Evolutionary conservation across 2,888 invertebrate species (phyloP), one percentile per base, ranked within the genome.

Genomic region (Chironomus riparius): DNA sequence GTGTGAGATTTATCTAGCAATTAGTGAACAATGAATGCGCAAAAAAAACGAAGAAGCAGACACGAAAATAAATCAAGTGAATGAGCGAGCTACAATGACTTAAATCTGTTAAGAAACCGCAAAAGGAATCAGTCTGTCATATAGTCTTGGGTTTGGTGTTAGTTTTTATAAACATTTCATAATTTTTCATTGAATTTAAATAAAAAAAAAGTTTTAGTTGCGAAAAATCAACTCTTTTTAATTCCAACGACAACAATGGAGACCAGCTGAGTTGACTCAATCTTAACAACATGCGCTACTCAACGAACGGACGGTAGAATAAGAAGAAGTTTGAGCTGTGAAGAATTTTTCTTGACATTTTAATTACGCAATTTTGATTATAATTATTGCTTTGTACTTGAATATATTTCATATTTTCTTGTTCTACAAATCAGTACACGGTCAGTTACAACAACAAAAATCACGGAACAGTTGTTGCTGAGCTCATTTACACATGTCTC

Each of bases 1-100:
- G 62, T 62, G 62, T 22, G 62, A 62, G 62, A 62, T 62, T 62
- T 62, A 62, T 62, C 62, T 62, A 62, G 22, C 62, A 62, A 62
- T 62, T 62, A 62, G 62, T 21, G 62, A 62, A 62, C 62, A 62
- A 62, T 62, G 62, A 62, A 21, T 10, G 21, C 15, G 62, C 62
- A 62, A 22, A 62, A 62, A 62, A 15, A 21, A 22, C 22, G 21
- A 62, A 62, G 21, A 62, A 56, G 15, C 15, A 56, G 12, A 18
- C 1, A 21, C 7, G 21, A 62, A 18, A 62, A 62, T 62, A 62
- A 62, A 21, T 21, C 38, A 38, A 38, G 38, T 38, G 38, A 38
- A 38, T 38, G 38, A 38, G 38, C 38, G 38, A 38, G 10, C 38
- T 10, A 38, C 38, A 38, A 38, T 38, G 38, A 38, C 38, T 38